Base-by-base conservation (phyloP, 2,113 vertebrate genomes). In the Loxodonta africana region DNA sequence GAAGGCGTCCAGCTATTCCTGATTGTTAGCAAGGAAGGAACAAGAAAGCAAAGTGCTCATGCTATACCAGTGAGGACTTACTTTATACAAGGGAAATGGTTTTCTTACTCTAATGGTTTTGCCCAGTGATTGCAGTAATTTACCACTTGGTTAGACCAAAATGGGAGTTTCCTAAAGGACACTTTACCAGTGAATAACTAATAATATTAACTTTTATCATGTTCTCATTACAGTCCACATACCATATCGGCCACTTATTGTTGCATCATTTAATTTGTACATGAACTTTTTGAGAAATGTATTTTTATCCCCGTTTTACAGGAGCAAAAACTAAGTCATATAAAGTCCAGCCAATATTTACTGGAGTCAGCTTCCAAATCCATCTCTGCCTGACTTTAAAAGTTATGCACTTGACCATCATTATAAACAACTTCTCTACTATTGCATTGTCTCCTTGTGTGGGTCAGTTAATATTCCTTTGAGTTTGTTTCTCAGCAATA, bases 61-160 rank as follows among this genome's bases (percentile, higher is more conserved):
- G 12, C 15, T 28, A 5, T 7, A 25, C 1, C 0, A 0, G 0
- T 18, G 18, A 80, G 48, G 53, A 51, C 25, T 92, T 84, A 37
- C 25, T 25, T 73, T 51, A 60, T 44, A 71, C 28, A 3, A 2
- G 10, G 28, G 33, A 21, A 67, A 37, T 37, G 2, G 7, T 69
- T 89, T 92, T 89, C 63, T 74, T 67, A 18, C 7, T 67, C n/a
- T n/a, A 18, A 74, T 89, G 46, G 37, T 84, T 96, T 93, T 91
- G 28, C 5, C 33, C 8, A 1, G 7, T 51, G 11, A 69, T 48
- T 69, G 71, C 26, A 82, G 37, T 85, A 71, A 17, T 26, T 93
- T 83, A 44, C 9, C 69, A 77, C 69, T 76, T 90, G 48, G 69
- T 84, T 41, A 81, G 10, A 30, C 57, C 7, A 51, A 46, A 95